Evolutionary conservation across 92 coral and sea anemone species (phyloP).

Genomic region (Diadumene lineata): DNA sequence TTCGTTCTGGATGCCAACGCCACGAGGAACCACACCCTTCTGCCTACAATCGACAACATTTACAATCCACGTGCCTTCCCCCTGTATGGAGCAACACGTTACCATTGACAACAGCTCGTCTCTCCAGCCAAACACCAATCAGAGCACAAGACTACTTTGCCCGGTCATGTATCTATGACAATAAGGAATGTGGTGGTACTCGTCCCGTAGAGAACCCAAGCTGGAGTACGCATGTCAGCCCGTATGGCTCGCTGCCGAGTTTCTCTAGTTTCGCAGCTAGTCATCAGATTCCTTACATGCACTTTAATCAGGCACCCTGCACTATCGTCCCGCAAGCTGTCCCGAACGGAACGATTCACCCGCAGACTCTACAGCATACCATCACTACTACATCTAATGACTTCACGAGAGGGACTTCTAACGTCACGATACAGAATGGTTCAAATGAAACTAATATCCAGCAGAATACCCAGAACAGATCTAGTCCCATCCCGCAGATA

Average conservation of each 20-base stretch:
- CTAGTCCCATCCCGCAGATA: too few relatives aligned
- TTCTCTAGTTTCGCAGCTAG: conserved; percentile 29
- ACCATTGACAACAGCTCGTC: conserved; percentile 17
- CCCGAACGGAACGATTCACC: neutral
- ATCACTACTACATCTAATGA: too few relatives aligned
- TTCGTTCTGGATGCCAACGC: neutral
- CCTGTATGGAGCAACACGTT: conserved; percentile 28
- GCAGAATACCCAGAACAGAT: too few relatives aligned
- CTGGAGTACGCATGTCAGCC: conserved; percentile 31
- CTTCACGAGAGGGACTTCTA: too few relatives aligned
- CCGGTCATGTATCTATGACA: conserved; percentile 42
- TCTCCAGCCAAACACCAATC: conserved; percentile 4
- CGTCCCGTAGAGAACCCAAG: conserved; percentile 45
- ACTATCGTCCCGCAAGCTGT: neutral
- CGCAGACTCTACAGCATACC: too few relatives aligned
- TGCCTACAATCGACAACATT: neutral
- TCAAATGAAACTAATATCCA: neutral
- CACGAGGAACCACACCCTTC: neutral
- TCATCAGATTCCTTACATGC: neutral
- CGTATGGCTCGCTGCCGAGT: conserved; percentile 42
- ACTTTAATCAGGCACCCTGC: neutral
- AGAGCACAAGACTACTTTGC: conserved; percentile 14
- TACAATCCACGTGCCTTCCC: conserved; percentile 4
- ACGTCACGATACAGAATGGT: neutral
- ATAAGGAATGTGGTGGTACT: conserved; percentile 3